phyloP scores from a whole-genome alignment of 2,797 vertebrate species.

The Sebastes diaconus region DNA sequence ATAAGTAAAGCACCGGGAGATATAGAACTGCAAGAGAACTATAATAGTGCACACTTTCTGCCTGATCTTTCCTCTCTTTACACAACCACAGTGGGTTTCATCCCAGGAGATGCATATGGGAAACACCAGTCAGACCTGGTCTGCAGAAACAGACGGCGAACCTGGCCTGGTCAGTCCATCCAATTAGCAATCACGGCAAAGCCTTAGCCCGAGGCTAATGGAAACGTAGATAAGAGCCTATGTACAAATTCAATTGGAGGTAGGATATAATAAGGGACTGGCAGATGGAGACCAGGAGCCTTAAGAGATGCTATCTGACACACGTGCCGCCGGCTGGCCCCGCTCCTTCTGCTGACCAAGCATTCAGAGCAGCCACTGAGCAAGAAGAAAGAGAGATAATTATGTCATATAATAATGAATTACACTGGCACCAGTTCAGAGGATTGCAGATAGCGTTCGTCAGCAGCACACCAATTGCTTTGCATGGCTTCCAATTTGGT shows the following conservation, averaged over 20 bases:
- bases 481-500: conserved; percentile 56
- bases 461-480: conserved; percentile 62
- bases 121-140: conserved; percentile 43
- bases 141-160: conserved; percentile 33
- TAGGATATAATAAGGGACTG: conserved; percentile 58
- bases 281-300: conserved; percentile 59
- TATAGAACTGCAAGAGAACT: conserved; percentile 10
- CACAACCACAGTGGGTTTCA: conserved; percentile 29
- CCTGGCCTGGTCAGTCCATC: conserved; percentile 28
- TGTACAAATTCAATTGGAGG: conserved; percentile 73
- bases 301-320: conserved; percentile 70
- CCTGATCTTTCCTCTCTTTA: conserved; percentile 20
- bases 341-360: conserved; percentile 69
- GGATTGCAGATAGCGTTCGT: conserved; percentile 44
- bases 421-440: conserved; percentile 47
- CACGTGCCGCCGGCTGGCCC: conserved; percentile 25
- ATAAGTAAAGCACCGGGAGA: background rate
- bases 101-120: conserved; percentile 33
- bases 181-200: conserved; percentile 70
- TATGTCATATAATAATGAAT: conserved; percentile 67
- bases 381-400: conserved; percentile 54
- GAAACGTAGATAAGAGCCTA: conserved; percentile 74
- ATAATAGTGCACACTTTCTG: background rate
- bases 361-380: conserved; percentile 38
- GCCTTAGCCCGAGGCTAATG: conserved; percentile 61